Base-by-base conservation (phyloP, 2,888 invertebrate genomes). In the Dynastes hyllus region DNA sequence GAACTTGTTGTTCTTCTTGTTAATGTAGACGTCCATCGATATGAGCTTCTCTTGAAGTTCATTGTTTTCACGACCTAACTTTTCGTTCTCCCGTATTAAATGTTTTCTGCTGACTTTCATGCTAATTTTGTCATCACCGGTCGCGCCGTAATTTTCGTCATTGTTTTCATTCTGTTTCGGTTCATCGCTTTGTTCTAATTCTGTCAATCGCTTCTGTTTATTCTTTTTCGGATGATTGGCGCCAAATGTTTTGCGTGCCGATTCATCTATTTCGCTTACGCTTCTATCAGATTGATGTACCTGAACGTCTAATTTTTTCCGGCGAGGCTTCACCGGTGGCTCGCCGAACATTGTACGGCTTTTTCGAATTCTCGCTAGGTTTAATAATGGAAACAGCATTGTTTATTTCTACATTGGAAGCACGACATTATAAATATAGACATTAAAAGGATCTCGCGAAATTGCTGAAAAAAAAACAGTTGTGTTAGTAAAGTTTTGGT, bases 1-100 rank as follows among this genome's bases (percentile, higher is more conserved):
- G 4, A 94, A 86, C 85, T 93, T 93, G 76, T 90, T 86, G 85
- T 94, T 91, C 83, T 92, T 94, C 83, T 92, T 91, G 76, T 92
- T 90, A 71, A 93, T 86, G 11, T 87, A 81, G 9, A 87, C 86
- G 77, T 89, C 87, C 11, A 86, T 86, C 32, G 90, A 91, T 87
- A 91, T 90, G 1, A 92, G 88, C 1, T 91, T 91, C 1, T 88
- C 89, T 9, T 91, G 88, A 0, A 92, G 86, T 40, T 90, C 89
- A 83, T 90, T 90, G 85, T 92, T 92, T 81, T 92, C 91, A 83
- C 89, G 89, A 0, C 87, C 88, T 0, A 92, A 86, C 80, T 91
- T 90, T 80, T 87, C 88, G 84, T 91, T 92, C 83, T 92, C 92
- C 78, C 90, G 91, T 50, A 87, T 88, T 0, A 91, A 86, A 40